These are phyloP conservation scores for Sinohyriopsis cumingii DNA, from an alignment of 2,888 invertebrate genomes.

Conservation along the genomic window DNA sequence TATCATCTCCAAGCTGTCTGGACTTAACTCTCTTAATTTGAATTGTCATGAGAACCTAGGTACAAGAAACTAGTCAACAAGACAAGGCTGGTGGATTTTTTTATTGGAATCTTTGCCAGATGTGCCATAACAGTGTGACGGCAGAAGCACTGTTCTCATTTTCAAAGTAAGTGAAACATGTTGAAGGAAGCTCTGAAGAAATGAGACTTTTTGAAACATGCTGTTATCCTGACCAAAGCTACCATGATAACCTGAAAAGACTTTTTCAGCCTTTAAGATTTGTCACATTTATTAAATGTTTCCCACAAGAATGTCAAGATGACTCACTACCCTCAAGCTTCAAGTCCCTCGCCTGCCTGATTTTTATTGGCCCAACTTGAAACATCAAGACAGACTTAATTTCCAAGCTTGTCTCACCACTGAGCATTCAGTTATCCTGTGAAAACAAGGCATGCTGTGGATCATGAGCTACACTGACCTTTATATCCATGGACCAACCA, in stretches of 20 bases:
- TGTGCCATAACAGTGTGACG: constrained; percentile 4
- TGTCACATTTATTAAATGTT: constrained; percentile 7
- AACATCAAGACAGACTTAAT: too few relatives aligned
- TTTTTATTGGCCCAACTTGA: constrained; percentile 3
- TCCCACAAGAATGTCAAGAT: constrained; percentile 11
- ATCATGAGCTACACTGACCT: constrained; percentile 15
- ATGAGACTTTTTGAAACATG: background rate
- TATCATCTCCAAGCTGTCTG: constrained; percentile 1
- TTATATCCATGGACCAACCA: background rate
- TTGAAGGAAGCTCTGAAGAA: constrained; percentile 7
- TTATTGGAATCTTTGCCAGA: background rate
- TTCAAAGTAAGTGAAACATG: constrained; percentile 13
- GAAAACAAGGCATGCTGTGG: constrained; percentile 3
- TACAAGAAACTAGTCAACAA: background rate
- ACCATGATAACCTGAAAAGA: constrained; percentile 5
- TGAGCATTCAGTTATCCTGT: background rate
- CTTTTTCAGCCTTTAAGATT: background rate
- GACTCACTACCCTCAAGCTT: constrained; percentile 14
- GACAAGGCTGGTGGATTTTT: background rate
- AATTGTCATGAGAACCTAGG: background rate
- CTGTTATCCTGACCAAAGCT: constrained; percentile 3
- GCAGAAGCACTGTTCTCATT: constrained; percentile 10
- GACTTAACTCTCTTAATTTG: background rate
- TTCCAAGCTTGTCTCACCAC: background rate
- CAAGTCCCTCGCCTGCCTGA: background rate